phyloP scores from a whole-genome alignment of 1,140 invertebrate genomes.

The Delia radicum region DNA sequence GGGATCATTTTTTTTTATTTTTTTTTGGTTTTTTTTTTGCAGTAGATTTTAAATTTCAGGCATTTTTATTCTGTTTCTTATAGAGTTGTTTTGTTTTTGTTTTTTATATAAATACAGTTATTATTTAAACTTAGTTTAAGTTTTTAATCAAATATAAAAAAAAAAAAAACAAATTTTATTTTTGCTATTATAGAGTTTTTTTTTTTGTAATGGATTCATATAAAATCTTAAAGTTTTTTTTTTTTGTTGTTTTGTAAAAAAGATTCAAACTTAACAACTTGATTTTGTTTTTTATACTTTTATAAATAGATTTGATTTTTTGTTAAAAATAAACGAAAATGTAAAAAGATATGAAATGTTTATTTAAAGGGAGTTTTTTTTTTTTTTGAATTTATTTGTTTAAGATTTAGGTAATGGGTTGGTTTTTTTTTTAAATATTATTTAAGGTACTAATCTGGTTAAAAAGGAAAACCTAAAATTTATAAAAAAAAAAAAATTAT shows the following conservation, averaged over 20 bases:
- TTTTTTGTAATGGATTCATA: slow-evolving; percentile 52
- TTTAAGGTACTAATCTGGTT: slow-evolving; percentile 2
- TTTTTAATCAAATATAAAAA: slow-evolving; percentile 40
- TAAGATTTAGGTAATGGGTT: not conserved
- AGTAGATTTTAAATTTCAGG: slow-evolving; percentile 20
- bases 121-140: slow-evolving; percentile 25
- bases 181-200: slow-evolving; percentile 33
- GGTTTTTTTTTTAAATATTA: not conserved
- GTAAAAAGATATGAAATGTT: not conserved
- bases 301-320: slow-evolving; percentile 8
- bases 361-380: not conserved
- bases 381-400: not conserved
- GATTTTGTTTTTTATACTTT: not conserved
- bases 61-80: no score
- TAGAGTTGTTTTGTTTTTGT: slow-evolving; percentile 12
- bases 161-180: slow-evolving; percentile 51
- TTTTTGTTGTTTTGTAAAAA: slow-evolving; percentile 22
- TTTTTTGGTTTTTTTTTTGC: slow-evolving; percentile 34
- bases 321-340: not conserved
- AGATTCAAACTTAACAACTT: slow-evolving; percentile 27
- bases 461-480: not conserved
- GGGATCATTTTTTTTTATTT: not conserved
- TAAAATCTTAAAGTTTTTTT: slow-evolving; percentile 38
- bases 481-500: not conserved
- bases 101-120: slow-evolving; percentile 33